A percentile compares a stretch with the other conserved stretches of the same genome.
Conservation (phyloP, 2,797 vertebrate genomes). For the Gephyroberyx darwinii region DNA sequence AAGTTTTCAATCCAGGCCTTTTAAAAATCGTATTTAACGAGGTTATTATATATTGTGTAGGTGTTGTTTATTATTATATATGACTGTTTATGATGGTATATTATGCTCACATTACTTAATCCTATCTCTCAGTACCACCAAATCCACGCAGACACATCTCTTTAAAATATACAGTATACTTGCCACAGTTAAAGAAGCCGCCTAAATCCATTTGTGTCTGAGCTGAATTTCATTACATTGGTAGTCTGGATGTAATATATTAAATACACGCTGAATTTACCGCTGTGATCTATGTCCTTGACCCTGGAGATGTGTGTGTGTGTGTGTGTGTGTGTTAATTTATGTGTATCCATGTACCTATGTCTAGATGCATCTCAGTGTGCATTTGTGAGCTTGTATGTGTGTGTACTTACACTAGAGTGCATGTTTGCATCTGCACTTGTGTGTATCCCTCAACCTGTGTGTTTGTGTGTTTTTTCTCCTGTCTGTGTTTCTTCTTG, state of each 20-base stretch:
- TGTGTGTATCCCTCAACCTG: no score
- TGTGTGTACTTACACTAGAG: no score
- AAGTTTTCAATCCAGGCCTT: background rate
- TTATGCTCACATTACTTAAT: background rate
- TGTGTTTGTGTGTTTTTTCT: no score
- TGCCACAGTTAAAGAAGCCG: background rate
- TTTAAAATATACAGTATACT: background rate
- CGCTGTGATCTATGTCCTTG: constrained; percentile 20
- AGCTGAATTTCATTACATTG: constrained; percentile 10
- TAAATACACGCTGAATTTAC: constrained; percentile 19
- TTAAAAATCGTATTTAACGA: background rate
- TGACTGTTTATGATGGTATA: background rate
- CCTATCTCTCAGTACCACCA: background rate
- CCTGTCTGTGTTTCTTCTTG: background rate
- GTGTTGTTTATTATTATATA: background rate
- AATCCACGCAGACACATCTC: no score
- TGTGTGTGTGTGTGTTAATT: constrained; percentile 15
- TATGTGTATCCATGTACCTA: background rate
- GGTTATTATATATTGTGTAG: background rate
- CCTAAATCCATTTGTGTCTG: constrained; percentile 10
- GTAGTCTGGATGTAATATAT: constrained; percentile 17
- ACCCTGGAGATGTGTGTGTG: constrained; percentile 14
- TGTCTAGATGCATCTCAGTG: background rate
- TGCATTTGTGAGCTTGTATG: background rate
- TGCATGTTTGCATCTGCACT: no score